Evolutionary conservation across 2,113 vertebrate species (phyloP), one percentile per base, ranked within the genome.

Genomic region (Triplophysa siluroides): DNA sequence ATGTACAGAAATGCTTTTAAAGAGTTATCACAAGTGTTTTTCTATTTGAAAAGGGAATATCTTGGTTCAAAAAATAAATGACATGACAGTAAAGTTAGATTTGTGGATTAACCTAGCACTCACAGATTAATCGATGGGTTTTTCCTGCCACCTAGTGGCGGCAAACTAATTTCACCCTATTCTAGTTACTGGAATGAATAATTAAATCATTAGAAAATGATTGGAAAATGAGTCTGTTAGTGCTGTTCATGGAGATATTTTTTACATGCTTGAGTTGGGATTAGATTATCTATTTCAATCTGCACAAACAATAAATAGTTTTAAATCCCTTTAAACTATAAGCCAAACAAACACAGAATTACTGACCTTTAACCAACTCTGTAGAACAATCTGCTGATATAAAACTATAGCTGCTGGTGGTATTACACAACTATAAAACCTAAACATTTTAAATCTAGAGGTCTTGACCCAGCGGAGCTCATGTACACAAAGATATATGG

Each of bases 131-230:
- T 18, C 10, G 23, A n/a, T 80, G 47, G 29, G 60, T 58, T 68
- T 66, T 45, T 8, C 24, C 33, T 66, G 61, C 68, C 78, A 79
- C 60, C 78, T 79, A 65, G 78, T 72, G 78, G 65, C 45, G 9
- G 9, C 11, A 45, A 12, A 12, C 10, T 45, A 12, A 45, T 45
- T 45, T 45, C 43, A 45, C 10, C 43, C 43, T 2, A 2, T 45
- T 9, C 43, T 2, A 45, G 2, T 12, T 45, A 6, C 33, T 12
- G 43, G 43, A 45, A 45, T 45, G 12, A 45, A 6, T 10, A 45
- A 45, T 8, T 45, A 0, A 45, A 12, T 45, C 5, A 45, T 45
- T 45, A 45, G 43, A 45, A 45, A 45, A 45, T 45, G 11, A 45
- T 12, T 11, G 43, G 9, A 68, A 70, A 52, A 52, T 21, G 16